phyloP scores from a whole-genome alignment of 1,140 invertebrate species.

The Hirudo medicinalis region DNA sequence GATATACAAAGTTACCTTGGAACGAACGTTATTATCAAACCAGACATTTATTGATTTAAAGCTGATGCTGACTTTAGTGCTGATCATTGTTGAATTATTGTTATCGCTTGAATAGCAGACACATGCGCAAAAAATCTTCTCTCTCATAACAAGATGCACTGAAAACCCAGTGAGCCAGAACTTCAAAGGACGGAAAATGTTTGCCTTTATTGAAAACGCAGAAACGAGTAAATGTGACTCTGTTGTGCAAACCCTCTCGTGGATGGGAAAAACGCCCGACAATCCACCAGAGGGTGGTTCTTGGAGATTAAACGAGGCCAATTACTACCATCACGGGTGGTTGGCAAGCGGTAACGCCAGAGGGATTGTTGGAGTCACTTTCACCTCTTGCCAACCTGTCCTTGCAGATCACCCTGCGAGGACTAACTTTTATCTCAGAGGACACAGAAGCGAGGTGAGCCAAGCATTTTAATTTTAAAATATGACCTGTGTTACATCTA shows the following conservation, averaged over 20 bases:
- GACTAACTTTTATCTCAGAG: conserved; percentile 92
- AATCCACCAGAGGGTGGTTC: conserved; percentile 65
- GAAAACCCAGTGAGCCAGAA: too few species aligned
- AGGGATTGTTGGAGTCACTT: conserved; percentile 86
- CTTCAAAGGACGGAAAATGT: conserved; percentile 33
- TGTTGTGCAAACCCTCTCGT: conserved; percentile 80
- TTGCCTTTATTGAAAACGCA: conserved; percentile 68
- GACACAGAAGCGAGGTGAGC: conserved; percentile 82
- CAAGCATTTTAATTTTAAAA: background rate
- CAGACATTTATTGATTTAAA: too few species aligned
- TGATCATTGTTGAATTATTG: too few species aligned
- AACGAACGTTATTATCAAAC: too few species aligned
- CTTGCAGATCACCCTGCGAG: conserved; percentile 44
- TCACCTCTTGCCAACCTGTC: conserved; percentile 71
- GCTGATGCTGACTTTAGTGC: too few species aligned
- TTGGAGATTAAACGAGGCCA: conserved; percentile 76
- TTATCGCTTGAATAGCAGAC: too few species aligned
- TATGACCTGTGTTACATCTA: background rate
- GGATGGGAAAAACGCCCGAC: conserved; percentile 95
- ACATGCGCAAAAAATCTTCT: too few species aligned
- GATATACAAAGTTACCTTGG: too few species aligned
- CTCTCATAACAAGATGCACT: too few species aligned
- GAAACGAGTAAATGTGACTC: conserved; percentile 84
- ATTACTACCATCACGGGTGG: conserved; percentile 98
- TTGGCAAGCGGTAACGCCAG: conserved; percentile 83